Percentiles rank a stretch among this genome's conserved stretches.
These are phyloP conservation scores for Probosciger aterrimus DNA, from an alignment of 2,113 vertebrate species.

Conservation along the genomic window DNA sequence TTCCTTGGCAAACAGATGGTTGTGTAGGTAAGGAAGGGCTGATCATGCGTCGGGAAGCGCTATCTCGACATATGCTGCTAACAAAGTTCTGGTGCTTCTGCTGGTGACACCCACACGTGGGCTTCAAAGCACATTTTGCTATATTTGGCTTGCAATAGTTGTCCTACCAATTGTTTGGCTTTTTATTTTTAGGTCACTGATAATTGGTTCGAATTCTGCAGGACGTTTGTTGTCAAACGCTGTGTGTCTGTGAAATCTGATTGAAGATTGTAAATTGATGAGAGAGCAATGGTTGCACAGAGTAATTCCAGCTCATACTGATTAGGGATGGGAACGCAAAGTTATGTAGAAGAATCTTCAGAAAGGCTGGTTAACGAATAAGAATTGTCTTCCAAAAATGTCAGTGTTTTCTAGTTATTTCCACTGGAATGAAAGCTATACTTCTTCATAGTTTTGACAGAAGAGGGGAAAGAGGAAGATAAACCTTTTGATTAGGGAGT, in stretches of 20 bases:
- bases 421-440: neutral
- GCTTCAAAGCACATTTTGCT: neutral
- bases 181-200: neutral
- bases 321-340: accelerated
- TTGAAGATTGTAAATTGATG: neutral
- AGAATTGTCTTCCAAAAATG: neutral
- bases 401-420: neutral
- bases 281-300: neutral
- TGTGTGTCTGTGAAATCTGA: neutral
- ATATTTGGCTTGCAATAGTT: neutral
- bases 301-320: neutral
- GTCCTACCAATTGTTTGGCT: neutral
- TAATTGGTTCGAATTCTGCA: neutral
- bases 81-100: neutral
- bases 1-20: neutral
- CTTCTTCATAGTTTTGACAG: neutral
- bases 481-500: neutral
- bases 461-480: neutral
- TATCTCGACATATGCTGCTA: neutral
- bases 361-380: neutral
- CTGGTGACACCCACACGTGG: neutral
- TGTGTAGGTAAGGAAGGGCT: neutral
- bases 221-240: neutral
- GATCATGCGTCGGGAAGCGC: accelerated
- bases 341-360: neutral